Base-by-base conservation (phyloP, 2,797 vertebrate genomes). In the Merluccius polli region DNA sequence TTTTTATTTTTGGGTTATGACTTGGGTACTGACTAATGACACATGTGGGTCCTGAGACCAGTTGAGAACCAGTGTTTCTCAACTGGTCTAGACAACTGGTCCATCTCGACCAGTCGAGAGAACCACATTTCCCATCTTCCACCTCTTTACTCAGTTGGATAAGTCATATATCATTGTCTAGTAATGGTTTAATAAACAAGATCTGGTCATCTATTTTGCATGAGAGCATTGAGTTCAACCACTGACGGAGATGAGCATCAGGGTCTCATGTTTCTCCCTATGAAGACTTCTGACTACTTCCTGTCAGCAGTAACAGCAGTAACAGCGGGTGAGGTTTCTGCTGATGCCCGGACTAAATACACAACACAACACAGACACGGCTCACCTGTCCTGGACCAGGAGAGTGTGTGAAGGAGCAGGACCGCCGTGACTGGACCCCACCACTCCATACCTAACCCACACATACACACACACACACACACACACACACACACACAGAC, bases 331-430 rank as follows among this genome's bases (percentile, higher is more conserved):
- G 44, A 63, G 52, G 52, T 63, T 27, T 63, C 52, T 3, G n/a
- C 9, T 27, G 52, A 27, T 11, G 7, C 18, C 4, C 48, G 5
- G 18, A 52, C 48, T n/a, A 5, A 35, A 18, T 38, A 24, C 67
- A 24, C 24, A 63, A 63, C 27, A 76, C 6, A 11, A 35, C 21
- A 0, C 21, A 2, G 52, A 70, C 35, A 9, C 36, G 12, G 16
- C 84, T 86, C 76, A 94, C 93, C 93, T 88, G 93, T 84, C 87
- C 89, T 91, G 75, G 89, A 90, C 85, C 92, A 88, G 79, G 91
- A 86, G 81, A 92, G 78, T 10, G 89, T 91, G 86, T 93, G 87
- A 68, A 94, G 85, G 74, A 94, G 84, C 76, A 93, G 83, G 0
- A 93, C 81, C 30, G 90, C 86, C 24, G 88, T 86, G 78, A 84